These are phyloP conservation scores for Rhynchonema sp. DNA, from an alignment of 2,888 invertebrate species.

Conservation along the genomic window DNA sequence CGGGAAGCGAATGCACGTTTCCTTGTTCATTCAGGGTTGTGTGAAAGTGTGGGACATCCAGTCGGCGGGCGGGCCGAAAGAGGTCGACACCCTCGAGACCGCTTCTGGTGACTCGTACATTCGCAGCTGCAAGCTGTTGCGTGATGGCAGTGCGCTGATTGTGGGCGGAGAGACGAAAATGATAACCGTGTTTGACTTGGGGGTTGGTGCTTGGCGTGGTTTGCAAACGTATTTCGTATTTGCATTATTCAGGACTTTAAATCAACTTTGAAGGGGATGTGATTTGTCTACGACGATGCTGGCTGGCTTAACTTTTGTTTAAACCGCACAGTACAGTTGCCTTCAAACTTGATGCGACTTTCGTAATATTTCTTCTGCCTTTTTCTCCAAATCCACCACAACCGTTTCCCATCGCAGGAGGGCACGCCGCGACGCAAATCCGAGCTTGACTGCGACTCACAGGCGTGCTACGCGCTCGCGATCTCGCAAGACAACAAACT, in stretches of 20 bases:
- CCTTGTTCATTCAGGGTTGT: constrained; percentile 42
- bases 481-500: constrained; percentile 87
- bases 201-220: no score
- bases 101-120: constrained; percentile 27
- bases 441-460: constrained; percentile 70
- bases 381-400: neutral
- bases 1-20: no score
- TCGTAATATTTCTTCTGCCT: neutral
- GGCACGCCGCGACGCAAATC: constrained; percentile 40
- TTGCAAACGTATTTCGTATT: no score
- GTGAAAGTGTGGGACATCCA: constrained; percentile 76
- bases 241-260: no score
- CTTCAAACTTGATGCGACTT: no score
- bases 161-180: constrained; percentile 91
- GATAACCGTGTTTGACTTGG: constrained; percentile 85
- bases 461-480: constrained; percentile 89
- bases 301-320: no score
- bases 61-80: neutral
- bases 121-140: neutral
- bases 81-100: neutral
- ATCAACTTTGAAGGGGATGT: no score
- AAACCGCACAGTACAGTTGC: no score
- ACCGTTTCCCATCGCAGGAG: no score
- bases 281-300: no score
- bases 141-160: constrained; percentile 64